Evolutionary conservation across 1,140 invertebrate species (phyloP).

Genomic region (Bilobella aurantiaca): DNA sequence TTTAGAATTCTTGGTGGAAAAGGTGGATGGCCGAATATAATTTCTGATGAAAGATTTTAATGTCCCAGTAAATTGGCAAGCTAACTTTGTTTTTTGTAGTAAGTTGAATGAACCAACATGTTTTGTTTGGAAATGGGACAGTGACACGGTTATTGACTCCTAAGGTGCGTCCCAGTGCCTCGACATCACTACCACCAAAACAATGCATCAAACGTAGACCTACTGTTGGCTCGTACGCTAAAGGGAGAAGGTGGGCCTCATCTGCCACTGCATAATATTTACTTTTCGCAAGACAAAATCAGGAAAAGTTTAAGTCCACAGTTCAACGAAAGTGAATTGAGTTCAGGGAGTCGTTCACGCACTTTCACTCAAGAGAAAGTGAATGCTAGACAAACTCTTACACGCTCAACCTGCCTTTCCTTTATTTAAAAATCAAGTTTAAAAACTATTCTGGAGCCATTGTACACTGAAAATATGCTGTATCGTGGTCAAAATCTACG

Average conservation of each 20-base stretch:
- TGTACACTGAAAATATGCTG: too few relatives aligned
- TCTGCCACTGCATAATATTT: neutral
- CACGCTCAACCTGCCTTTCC: neutral
- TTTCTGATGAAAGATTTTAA: too few relatives aligned
- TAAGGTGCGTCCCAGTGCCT: neutral
- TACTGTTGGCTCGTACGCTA: too few relatives aligned
- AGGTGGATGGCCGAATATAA: too few relatives aligned
- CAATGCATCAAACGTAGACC: too few relatives aligned
- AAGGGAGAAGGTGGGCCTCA: neutral
- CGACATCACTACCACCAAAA: too few relatives aligned
- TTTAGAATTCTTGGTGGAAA: too few relatives aligned
- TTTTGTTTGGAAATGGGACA: neutral
- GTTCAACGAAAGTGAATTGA: neutral
- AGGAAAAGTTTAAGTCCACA: neutral
- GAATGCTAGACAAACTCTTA: neutral
- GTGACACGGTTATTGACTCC: constrained; percentile 5
- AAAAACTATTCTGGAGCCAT: neutral
- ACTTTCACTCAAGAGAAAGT: constrained; percentile 5
- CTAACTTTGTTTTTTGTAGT: too few relatives aligned
- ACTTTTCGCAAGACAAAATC: neutral
- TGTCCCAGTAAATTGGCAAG: too few relatives aligned
- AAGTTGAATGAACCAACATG: too few relatives aligned
- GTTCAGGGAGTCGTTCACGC: neutral
- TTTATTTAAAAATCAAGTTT: neutral
- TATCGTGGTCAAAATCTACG: too few relatives aligned